Evolutionary conservation across 2,113 vertebrate genomes (phyloP), one percentile per base, ranked within the genome.

Genomic region (Arothron firmamentum): DNA sequence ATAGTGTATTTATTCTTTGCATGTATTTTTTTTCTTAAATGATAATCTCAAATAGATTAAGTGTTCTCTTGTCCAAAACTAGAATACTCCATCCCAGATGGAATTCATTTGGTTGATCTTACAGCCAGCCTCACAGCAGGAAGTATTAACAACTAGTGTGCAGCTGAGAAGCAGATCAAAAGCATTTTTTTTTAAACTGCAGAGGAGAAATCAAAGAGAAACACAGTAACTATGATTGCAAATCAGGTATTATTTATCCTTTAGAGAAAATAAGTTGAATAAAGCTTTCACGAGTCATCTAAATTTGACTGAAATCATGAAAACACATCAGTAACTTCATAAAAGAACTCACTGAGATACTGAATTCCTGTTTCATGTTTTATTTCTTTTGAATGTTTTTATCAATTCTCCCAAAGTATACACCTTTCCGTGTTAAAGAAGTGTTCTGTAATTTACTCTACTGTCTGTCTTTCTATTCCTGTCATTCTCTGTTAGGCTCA

Each of bases 131-230:
- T 73, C 71, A 63, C 75, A 72, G 60, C 71, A 67, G 54, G 65
- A 60, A 42, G 64, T 42, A 2, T 23, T 2, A 23, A 23, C 21
- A 23, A 23, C 28, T 43, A 15, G 42, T 14, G 42, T 43, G 10
- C 34, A 67, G 46, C 16, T 62, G 74, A 12, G 7, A 18, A 66
- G 58, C 67, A 77, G 46, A 82, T 82, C 67, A 83, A 82, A 84
- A 65, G 70, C 65, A 56, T 65, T 34, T 14, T 52, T 43, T 28
- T 28, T 28, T 55, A 60, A 16, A 41, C 14, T 18, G 53, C 23
- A 31, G 49, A 25, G 52, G 34, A 38, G 9, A 38, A 38, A 38
- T 38, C 34, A 38, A 38, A 38, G 34, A 8, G 2, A 31, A 38
- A 38, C 9, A 38, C 34, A 38, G 11, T 38, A 11, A 38, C 34